Percentiles rank a stretch among this genome's conserved stretches.
Conservation (phyloP, 2,888 invertebrate species). For the Trichacis sp. region DNA sequence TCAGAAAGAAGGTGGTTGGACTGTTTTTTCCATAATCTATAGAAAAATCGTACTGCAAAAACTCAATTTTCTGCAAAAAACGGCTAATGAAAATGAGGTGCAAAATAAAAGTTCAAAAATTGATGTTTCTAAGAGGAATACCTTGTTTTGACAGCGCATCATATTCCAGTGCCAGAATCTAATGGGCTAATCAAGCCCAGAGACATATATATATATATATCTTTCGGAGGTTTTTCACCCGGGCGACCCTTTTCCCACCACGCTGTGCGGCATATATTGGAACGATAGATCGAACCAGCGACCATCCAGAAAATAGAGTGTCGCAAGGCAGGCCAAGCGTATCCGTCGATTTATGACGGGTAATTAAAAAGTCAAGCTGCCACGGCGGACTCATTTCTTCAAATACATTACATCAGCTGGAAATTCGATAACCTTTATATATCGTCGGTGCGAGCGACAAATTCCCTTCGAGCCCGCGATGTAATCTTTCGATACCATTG, state of each 20-base stretch:
- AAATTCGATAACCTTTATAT: conserved; percentile 53
- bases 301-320: conserved; percentile 64
- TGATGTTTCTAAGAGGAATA: too few species aligned
- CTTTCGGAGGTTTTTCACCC: conserved; percentile 52
- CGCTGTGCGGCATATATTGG: conserved; percentile 34
- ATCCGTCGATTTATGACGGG: conserved; percentile 64
- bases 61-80: too few species aligned
- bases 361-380: conserved; percentile 63
- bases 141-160: too few species aligned
- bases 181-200: conserved; percentile 20
- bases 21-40: too few species aligned
- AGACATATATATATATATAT: conserved; percentile 51
- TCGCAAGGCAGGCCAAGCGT: conserved; percentile 59
- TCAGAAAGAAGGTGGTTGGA: too few species aligned
- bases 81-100: too few species aligned
- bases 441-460: conserved; percentile 34
- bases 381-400: conserved; percentile 48
- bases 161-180: too few species aligned
- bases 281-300: conserved; percentile 58
- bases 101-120: too few species aligned
- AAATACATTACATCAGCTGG: conserved; percentile 47
- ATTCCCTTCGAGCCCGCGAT: conserved; percentile 25
- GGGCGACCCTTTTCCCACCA: conserved; percentile 26
- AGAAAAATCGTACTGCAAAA: too few species aligned
- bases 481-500: conserved; percentile 30